phyloP scores from a whole-genome alignment of 35 echinoderm and acorn worm species.

The Diadema setosum region DNA sequence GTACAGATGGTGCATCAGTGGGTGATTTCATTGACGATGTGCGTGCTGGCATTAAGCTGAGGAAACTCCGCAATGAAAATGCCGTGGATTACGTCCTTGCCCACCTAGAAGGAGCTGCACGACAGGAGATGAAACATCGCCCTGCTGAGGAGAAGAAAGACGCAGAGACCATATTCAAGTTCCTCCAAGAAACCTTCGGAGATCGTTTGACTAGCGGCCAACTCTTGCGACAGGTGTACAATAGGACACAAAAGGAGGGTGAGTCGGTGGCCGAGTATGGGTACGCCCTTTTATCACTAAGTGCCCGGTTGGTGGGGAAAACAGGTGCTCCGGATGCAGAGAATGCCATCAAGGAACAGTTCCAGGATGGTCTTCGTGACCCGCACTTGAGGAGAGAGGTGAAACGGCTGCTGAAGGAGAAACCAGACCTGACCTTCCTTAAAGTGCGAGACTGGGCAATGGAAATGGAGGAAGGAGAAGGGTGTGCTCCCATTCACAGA shows the following conservation, averaged over 20 bases:
- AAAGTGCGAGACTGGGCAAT: constrained; percentile 11
- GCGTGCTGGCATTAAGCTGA: not conserved
- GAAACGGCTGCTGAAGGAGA: constrained; percentile 9
- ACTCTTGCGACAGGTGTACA: constrained; percentile 21
- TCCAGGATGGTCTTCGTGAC: constrained; percentile 3
- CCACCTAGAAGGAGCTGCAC: constrained; percentile 35
- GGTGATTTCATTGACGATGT: constrained; percentile 6
- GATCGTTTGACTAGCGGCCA: constrained; percentile 8
- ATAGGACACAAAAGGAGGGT: not conserved
- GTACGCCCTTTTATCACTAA: not conserved
- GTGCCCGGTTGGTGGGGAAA: not conserved
- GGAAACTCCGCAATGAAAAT: not conserved
- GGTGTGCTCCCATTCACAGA: not conserved
- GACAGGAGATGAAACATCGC: constrained; percentile 38
- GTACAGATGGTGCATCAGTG: not conserved
- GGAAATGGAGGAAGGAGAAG: constrained; percentile 13
- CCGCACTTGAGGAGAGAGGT: constrained; percentile 19
- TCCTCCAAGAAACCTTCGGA: constrained; percentile 36
- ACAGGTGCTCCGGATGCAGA: constrained; percentile 17
- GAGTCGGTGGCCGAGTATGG: constrained; percentile 34
- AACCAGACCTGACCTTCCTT: constrained; percentile 7
- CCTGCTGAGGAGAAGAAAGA: not conserved
- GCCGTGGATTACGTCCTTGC: constrained; percentile 29
- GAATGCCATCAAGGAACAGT: constrained; percentile 30
- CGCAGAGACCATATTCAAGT: not conserved